Percentiles rank a stretch among this genome's conserved stretches.
These are phyloP conservation scores for Akabosia matsudoensis DNA, from an alignment of 1,140 invertebrate genomes.

Conservation along the genomic window DNA sequence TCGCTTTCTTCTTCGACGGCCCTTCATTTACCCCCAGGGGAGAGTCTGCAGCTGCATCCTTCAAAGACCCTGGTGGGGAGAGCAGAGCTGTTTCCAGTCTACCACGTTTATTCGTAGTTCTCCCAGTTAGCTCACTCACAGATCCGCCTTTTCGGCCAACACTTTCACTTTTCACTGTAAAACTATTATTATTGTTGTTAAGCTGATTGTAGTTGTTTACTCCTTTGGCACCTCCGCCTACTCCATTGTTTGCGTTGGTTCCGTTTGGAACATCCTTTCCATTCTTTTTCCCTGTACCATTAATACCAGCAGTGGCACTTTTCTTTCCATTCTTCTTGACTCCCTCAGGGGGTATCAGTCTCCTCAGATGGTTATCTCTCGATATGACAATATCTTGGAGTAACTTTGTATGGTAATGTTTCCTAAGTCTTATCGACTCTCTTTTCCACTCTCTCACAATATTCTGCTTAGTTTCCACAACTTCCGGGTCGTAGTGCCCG, in stretches of 20 bases:
- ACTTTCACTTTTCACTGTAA: not conserved
- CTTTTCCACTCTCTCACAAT: conserved; percentile 37
- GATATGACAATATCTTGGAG: conserved; percentile 40
- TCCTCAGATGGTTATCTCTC: not conserved
- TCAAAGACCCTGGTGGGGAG: not conserved
- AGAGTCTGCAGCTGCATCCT: not conserved
- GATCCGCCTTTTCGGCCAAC: not conserved
- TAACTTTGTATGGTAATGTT: conserved; percentile 42
- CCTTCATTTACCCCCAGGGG: not conserved
- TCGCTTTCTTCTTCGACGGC: not conserved
- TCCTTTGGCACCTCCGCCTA: too few relatives aligned
- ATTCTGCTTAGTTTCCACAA: conserved; percentile 34
- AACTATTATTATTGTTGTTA: not conserved
- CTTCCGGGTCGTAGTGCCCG: conserved; percentile 39
- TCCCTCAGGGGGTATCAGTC: not conserved
- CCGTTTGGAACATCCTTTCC: not conserved
- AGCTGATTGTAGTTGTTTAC: not conserved
- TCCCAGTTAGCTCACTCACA: not conserved
- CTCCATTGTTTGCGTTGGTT: not conserved
- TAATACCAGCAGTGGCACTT: not conserved
- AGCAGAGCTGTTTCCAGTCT: not conserved
- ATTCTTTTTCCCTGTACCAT: not conserved
- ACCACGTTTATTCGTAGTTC: not conserved
- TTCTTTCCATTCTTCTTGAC: conserved; percentile 2
- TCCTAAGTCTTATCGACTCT: conserved; percentile 36